A percentile compares a stretch with the other conserved stretches of the same genome.
Conservation (phyloP, 2,113 vertebrate genomes). For the Phaethornis superciliosus region DNA sequence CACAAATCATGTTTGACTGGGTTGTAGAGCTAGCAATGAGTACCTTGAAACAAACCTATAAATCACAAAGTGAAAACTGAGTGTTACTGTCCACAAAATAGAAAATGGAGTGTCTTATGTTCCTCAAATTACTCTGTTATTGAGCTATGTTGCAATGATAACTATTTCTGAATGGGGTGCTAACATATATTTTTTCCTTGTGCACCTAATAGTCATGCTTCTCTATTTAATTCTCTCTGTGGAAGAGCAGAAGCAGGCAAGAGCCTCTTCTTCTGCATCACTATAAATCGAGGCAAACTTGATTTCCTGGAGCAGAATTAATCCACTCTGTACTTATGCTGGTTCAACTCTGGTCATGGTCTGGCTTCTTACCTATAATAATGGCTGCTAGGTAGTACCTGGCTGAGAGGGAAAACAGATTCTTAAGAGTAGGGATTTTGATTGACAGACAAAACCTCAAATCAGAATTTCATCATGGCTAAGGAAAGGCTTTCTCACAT, state of each 20-base stretch:
- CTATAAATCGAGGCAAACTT: neutral
- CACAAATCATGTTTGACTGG: conserved; percentile 60
- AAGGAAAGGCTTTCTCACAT: neutral
- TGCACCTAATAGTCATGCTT: neutral
- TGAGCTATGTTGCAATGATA: neutral
- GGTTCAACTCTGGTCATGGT: neutral
- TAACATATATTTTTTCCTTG: neutral
- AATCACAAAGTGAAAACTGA: conserved; percentile 3
- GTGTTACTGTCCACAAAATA: neutral
- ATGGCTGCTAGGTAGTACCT: neutral
- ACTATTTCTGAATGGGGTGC: neutral
- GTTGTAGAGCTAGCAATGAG: conserved; percentile 7
- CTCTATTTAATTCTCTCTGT: neutral
- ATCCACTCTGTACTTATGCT: neutral
- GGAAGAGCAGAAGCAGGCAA: neutral
- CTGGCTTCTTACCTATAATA: neutral
- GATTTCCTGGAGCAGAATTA: conserved; percentile 10
- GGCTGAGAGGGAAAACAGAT: neutral
- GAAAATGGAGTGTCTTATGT: neutral
- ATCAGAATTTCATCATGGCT: neutral
- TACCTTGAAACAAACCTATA: conserved; percentile 25
- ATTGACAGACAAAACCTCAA: neutral
- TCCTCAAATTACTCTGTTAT: conserved; percentile 13
- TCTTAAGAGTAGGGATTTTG: neutral
- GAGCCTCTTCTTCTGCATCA: neutral